Percentiles rank a stretch among this genome's conserved stretches.
phyloP scores from a whole-genome alignment of 2,797 vertebrate species.

The Catostomus latipinnis region DNA sequence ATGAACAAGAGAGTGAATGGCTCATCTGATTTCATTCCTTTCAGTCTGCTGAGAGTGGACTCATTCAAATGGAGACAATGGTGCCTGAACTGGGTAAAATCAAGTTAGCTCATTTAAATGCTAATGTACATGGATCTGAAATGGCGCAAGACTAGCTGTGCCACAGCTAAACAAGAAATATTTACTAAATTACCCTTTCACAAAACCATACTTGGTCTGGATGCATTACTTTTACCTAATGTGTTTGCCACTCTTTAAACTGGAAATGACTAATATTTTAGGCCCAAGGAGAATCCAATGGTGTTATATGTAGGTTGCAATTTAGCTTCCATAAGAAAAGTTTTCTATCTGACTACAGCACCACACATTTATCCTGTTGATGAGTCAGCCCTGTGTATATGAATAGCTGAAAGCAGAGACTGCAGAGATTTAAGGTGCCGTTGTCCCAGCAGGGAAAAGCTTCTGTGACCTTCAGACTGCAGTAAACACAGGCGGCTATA shows the following conservation, averaged over 20 bases:
- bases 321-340: conserved; percentile 34
- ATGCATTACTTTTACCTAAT: neutral
- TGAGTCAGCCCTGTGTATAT: conserved; percentile 25
- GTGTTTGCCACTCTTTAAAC: conserved; percentile 1
- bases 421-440: conserved; percentile 53
- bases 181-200: conserved; percentile 6
- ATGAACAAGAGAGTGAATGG: conserved; percentile 33
- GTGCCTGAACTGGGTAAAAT: conserved; percentile 64
- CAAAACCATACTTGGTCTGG: conserved; percentile 12
- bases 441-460: conserved; percentile 22
- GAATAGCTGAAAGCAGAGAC: conserved; percentile 49
- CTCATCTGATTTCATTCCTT: conserved; percentile 46
- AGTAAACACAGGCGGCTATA: conserved; percentile 32
- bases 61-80: conserved; percentile 61
- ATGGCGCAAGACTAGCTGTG: conserved; percentile 50
- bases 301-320: conserved; percentile 1
- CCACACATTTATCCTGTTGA: conserved; percentile 5
- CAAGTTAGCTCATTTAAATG: conserved; percentile 75
- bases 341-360: conserved; percentile 17
- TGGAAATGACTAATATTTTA: neutral
- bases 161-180: conserved; percentile 35
- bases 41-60: conserved; percentile 48
- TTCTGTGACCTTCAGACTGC: conserved; percentile 49
- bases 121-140: conserved; percentile 65
- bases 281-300: neutral